A percentile compares a stretch with the other conserved stretches of the same genome.
phyloP scores from a whole-genome alignment of 2,888 invertebrate species.

The Ceratothoa steindachneri region DNA sequence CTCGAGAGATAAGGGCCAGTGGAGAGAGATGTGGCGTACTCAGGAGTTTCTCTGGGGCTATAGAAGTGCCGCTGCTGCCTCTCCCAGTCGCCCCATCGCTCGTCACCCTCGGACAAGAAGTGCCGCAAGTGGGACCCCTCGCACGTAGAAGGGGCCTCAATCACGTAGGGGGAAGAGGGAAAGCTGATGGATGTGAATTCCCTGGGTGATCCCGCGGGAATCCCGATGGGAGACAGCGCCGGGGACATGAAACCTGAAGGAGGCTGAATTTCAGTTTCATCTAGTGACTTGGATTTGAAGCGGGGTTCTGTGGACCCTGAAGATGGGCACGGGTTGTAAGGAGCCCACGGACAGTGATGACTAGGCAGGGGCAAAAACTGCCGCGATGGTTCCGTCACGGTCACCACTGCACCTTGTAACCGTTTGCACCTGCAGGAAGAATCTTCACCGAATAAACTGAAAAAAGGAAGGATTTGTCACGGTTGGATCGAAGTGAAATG shows the following conservation, averaged over 20 bases:
- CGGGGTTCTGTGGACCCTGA: background rate
- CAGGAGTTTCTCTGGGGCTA: too few species aligned
- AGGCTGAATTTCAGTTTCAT: background rate
- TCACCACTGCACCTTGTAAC: too few species aligned
- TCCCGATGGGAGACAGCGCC: background rate
- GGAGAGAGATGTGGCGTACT: too few species aligned
- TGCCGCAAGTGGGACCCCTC: background rate
- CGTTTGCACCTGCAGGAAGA: background rate
- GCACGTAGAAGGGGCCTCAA: background rate
- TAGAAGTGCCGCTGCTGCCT: background rate
- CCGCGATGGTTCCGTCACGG: background rate
- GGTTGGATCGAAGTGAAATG: too few species aligned
- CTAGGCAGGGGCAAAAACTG: background rate
- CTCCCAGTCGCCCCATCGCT: background rate
- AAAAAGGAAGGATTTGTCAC: background rate
- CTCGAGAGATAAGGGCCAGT: too few species aligned
- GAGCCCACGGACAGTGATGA: background rate
- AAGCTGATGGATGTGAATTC: background rate
- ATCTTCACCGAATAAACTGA: conserved; percentile 3
- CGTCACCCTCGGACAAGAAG: conserved; percentile 13
- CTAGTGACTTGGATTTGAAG: background rate
- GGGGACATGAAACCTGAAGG: conserved; percentile 4
- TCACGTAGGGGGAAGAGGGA: background rate
- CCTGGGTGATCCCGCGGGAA: background rate
- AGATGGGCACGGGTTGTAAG: too few species aligned